Conservation (phyloP, 2,797 vertebrate genomes). For the Hippocampus kuda region DNA sequence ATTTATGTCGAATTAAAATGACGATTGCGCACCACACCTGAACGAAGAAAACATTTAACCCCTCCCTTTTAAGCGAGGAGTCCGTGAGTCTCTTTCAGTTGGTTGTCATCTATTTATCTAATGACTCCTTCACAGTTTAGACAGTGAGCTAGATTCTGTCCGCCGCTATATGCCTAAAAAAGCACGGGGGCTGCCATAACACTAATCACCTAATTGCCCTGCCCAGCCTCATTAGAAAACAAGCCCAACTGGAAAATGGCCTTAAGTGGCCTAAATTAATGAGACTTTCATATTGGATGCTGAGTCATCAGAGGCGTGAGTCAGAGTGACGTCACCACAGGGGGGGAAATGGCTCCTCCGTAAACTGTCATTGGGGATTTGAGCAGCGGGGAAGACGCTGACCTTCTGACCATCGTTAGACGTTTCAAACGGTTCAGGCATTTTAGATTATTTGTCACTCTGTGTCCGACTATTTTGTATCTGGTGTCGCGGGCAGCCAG, state of each 20-base stretch:
- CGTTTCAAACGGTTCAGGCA: not conserved
- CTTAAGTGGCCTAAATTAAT: constrained; percentile 66
- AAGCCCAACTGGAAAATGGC: constrained; percentile 63
- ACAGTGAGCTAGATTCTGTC: constrained; percentile 52
- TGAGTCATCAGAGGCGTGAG: constrained; percentile 57
- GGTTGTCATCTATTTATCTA: constrained; percentile 64
- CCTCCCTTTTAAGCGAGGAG: constrained; percentile 29
- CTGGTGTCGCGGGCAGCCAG: not conserved
- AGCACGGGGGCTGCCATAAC: constrained; percentile 58
- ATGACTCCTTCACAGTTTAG: constrained; percentile 61
- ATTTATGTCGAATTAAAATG: constrained; percentile 33
- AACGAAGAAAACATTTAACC: constrained; percentile 22
- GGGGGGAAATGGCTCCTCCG: constrained; percentile 40
- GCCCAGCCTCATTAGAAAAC: constrained; percentile 68
- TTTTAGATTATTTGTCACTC: not conserved
- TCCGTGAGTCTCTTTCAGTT: constrained; percentile 27
- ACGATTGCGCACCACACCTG: constrained; percentile 34
- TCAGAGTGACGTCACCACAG: constrained; percentile 41
- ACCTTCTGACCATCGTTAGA: constrained; percentile 30
- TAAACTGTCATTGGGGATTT: constrained; percentile 46
- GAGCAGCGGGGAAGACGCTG: constrained; percentile 29
- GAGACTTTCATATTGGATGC: constrained; percentile 49
- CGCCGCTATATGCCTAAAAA: constrained; percentile 54
- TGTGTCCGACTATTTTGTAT: not conserved
- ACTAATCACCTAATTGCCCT: constrained; percentile 63